Evolutionary conservation across 2,888 invertebrate genomes (phyloP).

Genomic region (Himalopsyche kuldschensis): DNA sequence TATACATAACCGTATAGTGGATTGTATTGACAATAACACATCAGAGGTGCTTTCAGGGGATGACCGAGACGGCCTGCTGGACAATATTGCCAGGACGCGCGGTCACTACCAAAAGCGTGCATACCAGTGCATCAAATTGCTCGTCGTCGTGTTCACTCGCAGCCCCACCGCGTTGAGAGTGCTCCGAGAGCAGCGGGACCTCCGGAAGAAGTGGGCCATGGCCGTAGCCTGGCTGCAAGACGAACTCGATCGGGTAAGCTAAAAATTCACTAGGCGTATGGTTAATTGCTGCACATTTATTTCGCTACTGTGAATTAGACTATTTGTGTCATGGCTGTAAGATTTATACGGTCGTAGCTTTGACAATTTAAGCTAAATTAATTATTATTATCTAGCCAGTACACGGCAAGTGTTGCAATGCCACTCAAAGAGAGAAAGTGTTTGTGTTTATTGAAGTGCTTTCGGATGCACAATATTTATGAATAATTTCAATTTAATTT

Average conservation of each 20-base stretch:
- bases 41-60: constrained; percentile 49
- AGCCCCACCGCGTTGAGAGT: constrained; percentile 80
- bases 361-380: too few species aligned
- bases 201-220: constrained; percentile 83
- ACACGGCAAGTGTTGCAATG: too few species aligned
- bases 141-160: constrained; percentile 87
- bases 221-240: constrained; percentile 95
- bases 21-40: neutral
- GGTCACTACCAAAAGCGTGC: constrained; percentile 95
- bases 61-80: constrained; percentile 88
- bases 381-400: too few species aligned
- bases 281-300: too few species aligned
- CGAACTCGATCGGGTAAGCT: constrained; percentile 77
- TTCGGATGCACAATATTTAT: too few species aligned
- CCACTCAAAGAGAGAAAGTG: too few species aligned
- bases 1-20: neutral
- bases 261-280: neutral
- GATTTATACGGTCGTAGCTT: too few species aligned
- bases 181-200: constrained; percentile 74
- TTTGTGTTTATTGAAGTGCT: too few species aligned
- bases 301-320: too few species aligned
- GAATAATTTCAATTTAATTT: too few species aligned
- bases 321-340: too few species aligned
- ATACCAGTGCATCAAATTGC: constrained; percentile 95
- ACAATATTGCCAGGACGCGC: constrained; percentile 89